Evolutionary conservation across 1,140 invertebrate genomes (phyloP).

Genomic region (Vollenhovia emeryi): DNA sequence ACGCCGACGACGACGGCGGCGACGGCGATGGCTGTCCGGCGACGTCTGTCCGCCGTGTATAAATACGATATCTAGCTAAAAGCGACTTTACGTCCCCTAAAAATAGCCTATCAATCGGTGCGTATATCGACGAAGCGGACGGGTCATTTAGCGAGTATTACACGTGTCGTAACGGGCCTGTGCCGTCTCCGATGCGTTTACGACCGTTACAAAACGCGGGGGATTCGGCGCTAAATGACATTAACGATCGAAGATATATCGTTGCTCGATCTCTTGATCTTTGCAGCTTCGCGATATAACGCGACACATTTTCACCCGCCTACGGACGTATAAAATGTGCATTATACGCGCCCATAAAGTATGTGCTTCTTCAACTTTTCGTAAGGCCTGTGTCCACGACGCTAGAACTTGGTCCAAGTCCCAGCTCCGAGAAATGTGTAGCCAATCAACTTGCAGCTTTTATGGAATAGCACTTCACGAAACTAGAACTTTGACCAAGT

Average conservation of each 20-base stretch:
- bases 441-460: no score
- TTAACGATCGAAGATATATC: not conserved
- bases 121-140: constrained; percentile 28
- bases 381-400: no score
- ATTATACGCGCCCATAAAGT: not conserved
- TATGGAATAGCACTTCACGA: no score
- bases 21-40: not conserved
- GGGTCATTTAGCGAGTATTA: constrained; percentile 35
- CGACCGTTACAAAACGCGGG: not conserved
- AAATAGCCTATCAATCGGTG: constrained; percentile 48
- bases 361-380: not conserved
- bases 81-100: constrained; percentile 34
- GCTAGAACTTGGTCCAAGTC: no score
- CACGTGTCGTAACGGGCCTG: not conserved
- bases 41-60: constrained; percentile 21
- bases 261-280: not conserved
- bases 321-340: not conserved
- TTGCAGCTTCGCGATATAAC: not conserved
- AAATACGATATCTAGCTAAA: constrained; percentile 38
- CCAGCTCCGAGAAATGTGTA: no score
- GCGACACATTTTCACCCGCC: not conserved
- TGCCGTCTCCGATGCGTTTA: constrained; percentile 11
- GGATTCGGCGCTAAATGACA: constrained; percentile 3
- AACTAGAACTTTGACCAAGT: no score
- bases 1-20: not conserved